A percentile compares a stretch with the other conserved stretches of the same genome.
These are phyloP conservation scores for Actinia tenebrosa DNA, from an alignment of 64 coral and sea anemone species.

Conservation along the genomic window DNA sequence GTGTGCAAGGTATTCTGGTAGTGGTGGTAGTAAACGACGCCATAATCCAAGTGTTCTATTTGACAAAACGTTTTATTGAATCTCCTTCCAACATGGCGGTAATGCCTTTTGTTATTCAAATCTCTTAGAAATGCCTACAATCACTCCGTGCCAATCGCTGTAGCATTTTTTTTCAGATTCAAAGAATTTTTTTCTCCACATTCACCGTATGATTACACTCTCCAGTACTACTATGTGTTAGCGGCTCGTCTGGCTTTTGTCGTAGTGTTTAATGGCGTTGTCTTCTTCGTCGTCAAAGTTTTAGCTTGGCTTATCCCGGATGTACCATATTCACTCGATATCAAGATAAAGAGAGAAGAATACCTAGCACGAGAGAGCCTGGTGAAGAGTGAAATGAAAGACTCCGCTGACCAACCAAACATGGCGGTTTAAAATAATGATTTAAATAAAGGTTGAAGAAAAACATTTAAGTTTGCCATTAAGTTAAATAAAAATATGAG, in stretches of 20 bases:
- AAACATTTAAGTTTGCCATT: too few relatives aligned
- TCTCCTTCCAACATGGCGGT: too few relatives aligned
- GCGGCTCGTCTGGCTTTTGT: conserved; percentile 42
- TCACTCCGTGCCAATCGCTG: not conserved
- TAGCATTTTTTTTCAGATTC: conserved; percentile 14
- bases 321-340: conserved; percentile 37
- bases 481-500: too few relatives aligned
- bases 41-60: too few relatives aligned
- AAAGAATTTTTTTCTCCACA: conserved; percentile 24
- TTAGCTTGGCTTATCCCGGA: conserved; percentile 52
- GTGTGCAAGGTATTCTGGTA: too few relatives aligned
- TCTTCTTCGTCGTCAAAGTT: conserved; percentile 28
- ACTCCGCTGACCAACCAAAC: not conserved
- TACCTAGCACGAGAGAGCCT: conserved; percentile 39
- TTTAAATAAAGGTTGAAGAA: too few relatives aligned
- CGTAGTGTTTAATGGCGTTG: conserved; percentile 35
- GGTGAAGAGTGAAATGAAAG: conserved; percentile 4
- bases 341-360: conserved; percentile 49
- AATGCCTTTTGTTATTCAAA: too few relatives aligned
- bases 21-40: too few relatives aligned
- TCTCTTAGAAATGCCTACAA: too few relatives aligned
- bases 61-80: too few relatives aligned
- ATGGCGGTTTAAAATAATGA: not conserved
- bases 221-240: conserved; percentile 45
- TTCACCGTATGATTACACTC: conserved; percentile 21